phyloP scores from a whole-genome alignment of 2,888 invertebrate genomes.

The Drosophila tripunctata region DNA sequence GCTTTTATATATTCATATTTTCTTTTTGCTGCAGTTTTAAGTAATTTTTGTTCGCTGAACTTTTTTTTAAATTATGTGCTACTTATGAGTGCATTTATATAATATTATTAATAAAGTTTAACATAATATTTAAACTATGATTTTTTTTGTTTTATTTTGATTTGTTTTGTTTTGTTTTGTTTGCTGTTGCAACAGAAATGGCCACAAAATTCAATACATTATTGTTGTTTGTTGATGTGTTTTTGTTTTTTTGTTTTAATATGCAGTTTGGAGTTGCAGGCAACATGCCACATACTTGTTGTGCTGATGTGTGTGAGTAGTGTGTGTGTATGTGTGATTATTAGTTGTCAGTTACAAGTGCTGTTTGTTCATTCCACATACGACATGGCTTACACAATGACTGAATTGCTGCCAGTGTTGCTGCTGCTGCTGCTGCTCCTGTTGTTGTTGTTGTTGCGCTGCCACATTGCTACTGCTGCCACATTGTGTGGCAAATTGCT shows the following conservation, averaged over 20 bases:
- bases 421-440: constrained; percentile 10
- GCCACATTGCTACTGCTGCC: constrained; percentile 26
- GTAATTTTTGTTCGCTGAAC: constrained; percentile 75
- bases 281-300: constrained; percentile 31
- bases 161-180: constrained; percentile 51
- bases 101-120: constrained; percentile 9
- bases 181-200: constrained; percentile 63
- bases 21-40: constrained; percentile 44
- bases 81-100: constrained; percentile 41
- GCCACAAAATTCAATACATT: constrained; percentile 74
- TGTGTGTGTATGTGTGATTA: constrained; percentile 17
- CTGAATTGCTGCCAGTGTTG: constrained; percentile 1
- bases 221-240: constrained; percentile 15
- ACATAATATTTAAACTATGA: constrained; percentile 5
- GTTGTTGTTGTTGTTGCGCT: no score
- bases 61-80: constrained; percentile 53
- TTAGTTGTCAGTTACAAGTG: constrained; percentile 42
- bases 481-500: constrained; percentile 15
- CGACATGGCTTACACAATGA: constrained; percentile 35
- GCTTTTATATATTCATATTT: neutral
- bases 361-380: constrained; percentile 41
- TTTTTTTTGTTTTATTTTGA: constrained; percentile 53
- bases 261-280: constrained; percentile 24
- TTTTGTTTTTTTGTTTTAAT: neutral
- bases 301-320: constrained; percentile 3